Percentiles rank a stretch among this genome's conserved stretches.
Conservation (phyloP, 2,113 vertebrate species). For the Anolis carolinensis region DNA sequence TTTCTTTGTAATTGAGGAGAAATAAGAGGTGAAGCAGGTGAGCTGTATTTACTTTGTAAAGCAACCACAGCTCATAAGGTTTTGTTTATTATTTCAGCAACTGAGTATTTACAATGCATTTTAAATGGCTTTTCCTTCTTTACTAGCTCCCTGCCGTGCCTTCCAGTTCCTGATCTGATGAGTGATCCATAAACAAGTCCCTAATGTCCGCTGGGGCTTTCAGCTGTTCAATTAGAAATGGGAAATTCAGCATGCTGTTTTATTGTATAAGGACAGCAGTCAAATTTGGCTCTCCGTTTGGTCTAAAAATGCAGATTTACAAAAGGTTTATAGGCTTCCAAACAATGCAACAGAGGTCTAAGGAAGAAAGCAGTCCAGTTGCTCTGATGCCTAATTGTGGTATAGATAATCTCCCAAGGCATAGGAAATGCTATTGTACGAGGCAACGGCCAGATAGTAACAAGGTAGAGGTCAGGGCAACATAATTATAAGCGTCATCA, state of each 20-base stretch:
- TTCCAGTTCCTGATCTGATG: constrained; percentile 66
- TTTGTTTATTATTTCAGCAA: constrained; percentile 60
- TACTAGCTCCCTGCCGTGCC: constrained; percentile 49
- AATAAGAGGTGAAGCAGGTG: constrained; percentile 35
- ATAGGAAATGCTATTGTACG: background rate
- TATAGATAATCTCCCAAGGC: background rate
- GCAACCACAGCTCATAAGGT: constrained; percentile 38
- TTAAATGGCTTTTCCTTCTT: constrained; percentile 47
- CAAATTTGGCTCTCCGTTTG: constrained; percentile 43
- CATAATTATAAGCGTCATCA: constrained; percentile 23
- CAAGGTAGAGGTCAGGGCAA: background rate
- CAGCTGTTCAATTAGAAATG: constrained; percentile 68
- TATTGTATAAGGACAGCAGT: constrained; percentile 66
- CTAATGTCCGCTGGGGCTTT: constrained; percentile 47
- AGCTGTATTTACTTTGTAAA: constrained; percentile 51
- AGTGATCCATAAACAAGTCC: constrained; percentile 68
- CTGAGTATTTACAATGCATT: constrained; percentile 61
- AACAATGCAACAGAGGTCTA: constrained; percentile 57
- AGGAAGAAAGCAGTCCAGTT: constrained; percentile 52
- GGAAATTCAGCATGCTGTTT: constrained; percentile 52
- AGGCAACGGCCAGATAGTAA: accelerated
- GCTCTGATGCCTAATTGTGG: constrained; percentile 49
- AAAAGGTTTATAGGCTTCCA: constrained; percentile 60
- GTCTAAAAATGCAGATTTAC: constrained; percentile 59
- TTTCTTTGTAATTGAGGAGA: constrained; percentile 35